These are phyloP conservation scores for Agrotis segetum DNA, from an alignment of 2,888 invertebrate genomes.

Conservation along the genomic window DNA sequence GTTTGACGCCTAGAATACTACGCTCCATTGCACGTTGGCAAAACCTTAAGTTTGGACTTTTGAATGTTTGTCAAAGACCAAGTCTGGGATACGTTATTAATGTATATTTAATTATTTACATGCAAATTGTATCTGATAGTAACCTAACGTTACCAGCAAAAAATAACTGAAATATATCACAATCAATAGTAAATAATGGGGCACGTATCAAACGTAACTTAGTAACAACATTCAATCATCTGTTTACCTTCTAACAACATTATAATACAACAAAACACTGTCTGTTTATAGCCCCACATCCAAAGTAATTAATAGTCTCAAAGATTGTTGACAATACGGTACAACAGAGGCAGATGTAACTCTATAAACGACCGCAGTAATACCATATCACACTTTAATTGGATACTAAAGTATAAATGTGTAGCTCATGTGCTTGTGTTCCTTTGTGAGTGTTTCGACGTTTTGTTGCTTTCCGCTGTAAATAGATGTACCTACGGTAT, in stretches of 20 bases:
- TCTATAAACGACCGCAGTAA: slow-evolving; percentile 12
- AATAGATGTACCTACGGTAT: too few species aligned
- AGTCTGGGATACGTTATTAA: too few species aligned
- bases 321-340: slow-evolving; percentile 43
- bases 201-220: neutral
- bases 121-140: too few species aligned
- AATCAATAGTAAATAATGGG: neutral
- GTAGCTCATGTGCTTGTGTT: slow-evolving; percentile 5
- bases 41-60: too few species aligned
- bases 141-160: neutral
- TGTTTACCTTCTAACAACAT: slow-evolving; percentile 10
- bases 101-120: neutral
- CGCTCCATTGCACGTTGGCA: too few species aligned
- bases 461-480: neutral
- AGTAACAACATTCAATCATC: neutral
- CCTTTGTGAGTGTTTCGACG: neutral
- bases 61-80: too few species aligned
- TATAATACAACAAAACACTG: slow-evolving; percentile 1
- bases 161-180: neutral
- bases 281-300: slow-evolving; percentile 11
- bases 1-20: too few species aligned
- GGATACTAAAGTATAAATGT: slow-evolving; percentile 12
- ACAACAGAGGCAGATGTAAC: slow-evolving; percentile 11
- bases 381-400: slow-evolving; percentile 32
- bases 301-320: slow-evolving; percentile 44